Percentiles rank a stretch among this genome's conserved stretches.
Evolutionary conservation across 2,888 invertebrate species (phyloP).

Genomic region (Rhorus exstirpatorius): DNA sequence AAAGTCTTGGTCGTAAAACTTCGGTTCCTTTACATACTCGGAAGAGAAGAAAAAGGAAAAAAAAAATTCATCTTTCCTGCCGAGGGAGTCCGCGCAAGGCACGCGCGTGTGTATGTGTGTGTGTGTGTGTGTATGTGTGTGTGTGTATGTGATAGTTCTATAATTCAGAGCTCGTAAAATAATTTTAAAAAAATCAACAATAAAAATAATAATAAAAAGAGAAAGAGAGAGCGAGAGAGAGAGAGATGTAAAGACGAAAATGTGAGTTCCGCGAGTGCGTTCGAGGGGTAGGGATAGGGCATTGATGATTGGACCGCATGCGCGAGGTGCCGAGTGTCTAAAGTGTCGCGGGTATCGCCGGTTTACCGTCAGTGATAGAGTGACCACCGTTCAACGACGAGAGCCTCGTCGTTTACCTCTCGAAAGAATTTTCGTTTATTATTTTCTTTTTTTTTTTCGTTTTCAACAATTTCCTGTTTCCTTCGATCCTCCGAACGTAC

Average conservation of each 20-base stretch:
- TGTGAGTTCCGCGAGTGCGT: slow-evolving; percentile 41
- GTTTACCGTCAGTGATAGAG: slow-evolving; percentile 78
- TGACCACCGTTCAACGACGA: slow-evolving; percentile 72
- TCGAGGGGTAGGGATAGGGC: slow-evolving; percentile 55
- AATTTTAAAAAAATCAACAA: neutral
- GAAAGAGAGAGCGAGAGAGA: slow-evolving; percentile 24
- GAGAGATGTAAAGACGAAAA: slow-evolving; percentile 63
- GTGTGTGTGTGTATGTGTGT: no score
- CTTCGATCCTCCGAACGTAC: no score
- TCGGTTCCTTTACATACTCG: no score
- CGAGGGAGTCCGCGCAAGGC: no score
- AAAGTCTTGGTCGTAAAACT: no score
- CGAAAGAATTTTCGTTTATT: slow-evolving; percentile 8
- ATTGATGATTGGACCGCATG: slow-evolving; percentile 76
- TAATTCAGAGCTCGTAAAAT: slow-evolving; percentile 9
- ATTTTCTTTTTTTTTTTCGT: slow-evolving; percentile 21
- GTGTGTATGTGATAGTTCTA: neutral
- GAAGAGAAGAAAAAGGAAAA: no score
- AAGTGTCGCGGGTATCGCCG: slow-evolving; percentile 77
- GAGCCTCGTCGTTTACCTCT: slow-evolving; percentile 49
- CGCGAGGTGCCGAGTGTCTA: slow-evolving; percentile 79
- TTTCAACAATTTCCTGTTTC: neutral
- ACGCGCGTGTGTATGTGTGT: no score
- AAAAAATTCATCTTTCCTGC: no score
- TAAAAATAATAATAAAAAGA: neutral